Conservation (phyloP, 2,113 vertebrate species). For the Sphyrna mokarran region DNA sequence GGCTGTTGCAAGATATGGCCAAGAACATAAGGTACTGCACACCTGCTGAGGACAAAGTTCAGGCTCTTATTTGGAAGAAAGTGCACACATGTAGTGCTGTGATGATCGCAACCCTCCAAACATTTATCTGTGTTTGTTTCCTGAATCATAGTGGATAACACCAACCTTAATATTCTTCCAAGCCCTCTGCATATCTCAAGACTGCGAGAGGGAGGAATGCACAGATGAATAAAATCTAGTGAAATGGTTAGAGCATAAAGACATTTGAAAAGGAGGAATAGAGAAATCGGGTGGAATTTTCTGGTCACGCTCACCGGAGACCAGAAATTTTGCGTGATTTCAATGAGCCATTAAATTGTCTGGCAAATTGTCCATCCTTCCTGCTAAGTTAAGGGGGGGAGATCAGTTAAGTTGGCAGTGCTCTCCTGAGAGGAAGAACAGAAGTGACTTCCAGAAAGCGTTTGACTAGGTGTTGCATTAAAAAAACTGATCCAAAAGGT, state of each 20-base stretch:
- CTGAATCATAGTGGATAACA: neutral
- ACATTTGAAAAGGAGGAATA: neutral
- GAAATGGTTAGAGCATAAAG: neutral
- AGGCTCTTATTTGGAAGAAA: neutral
- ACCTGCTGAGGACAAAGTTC: neutral
- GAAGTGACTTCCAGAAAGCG: too few relatives aligned
- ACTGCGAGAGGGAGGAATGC: neutral
- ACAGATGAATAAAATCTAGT: neutral
- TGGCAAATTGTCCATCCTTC: too few relatives aligned
- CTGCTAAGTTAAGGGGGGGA: too few relatives aligned
- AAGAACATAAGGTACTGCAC: neutral
- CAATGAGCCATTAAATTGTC: too few relatives aligned
- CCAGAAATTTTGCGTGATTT: too few relatives aligned
- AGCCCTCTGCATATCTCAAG: neutral
- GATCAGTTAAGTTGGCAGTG: too few relatives aligned
- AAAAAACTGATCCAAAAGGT: too few relatives aligned
- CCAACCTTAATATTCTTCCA: neutral
- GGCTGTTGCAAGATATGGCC: neutral
- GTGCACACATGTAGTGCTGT: neutral
- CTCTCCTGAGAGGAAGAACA: too few relatives aligned
- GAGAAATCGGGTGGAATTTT: neutral
- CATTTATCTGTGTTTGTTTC: neutral
- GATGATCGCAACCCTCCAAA: neutral
- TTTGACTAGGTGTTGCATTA: too few relatives aligned
- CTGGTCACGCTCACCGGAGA: too few relatives aligned